Evolutionary conservation across 1,140 invertebrate genomes (phyloP).

Genomic region (Ectropis grisescens): DNA sequence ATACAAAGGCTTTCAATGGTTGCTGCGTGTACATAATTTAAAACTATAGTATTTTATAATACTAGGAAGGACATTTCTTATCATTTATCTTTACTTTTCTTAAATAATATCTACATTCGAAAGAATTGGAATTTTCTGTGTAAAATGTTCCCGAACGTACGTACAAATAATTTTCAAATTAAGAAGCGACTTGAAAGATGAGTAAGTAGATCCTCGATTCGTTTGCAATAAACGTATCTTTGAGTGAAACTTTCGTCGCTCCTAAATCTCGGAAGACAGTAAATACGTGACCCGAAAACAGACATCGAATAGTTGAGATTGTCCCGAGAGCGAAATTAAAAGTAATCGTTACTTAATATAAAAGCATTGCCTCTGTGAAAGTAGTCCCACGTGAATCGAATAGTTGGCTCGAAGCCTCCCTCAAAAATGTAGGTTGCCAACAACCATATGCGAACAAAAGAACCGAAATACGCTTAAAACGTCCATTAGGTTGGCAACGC

Average conservation of each 20-base stretch:
- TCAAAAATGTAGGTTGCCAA: conserved; percentile 8
- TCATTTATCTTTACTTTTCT: no score
- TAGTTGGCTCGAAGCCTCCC: conserved; percentile 6
- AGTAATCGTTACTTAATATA: conserved; percentile 24
- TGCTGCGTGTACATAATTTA: no score
- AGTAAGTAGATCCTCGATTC: no score
- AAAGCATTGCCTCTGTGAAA: conserved; percentile 9
- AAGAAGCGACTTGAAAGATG: no score
- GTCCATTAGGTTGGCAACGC: conserved; percentile 18
- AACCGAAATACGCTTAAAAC: conserved; percentile 17
- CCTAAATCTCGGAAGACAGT: conserved; percentile 15
- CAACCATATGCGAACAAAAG: no score
- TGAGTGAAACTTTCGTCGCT: background rate
- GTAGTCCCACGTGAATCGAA: conserved; percentile 22
- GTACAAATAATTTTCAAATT: no score
- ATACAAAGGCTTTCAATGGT: conserved; percentile 7
- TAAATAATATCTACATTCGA: no score
- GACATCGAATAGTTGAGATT: conserved; percentile 16
- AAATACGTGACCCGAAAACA: conserved; percentile 4
- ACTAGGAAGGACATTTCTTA: no score
- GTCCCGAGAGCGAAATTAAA: conserved; percentile 24
- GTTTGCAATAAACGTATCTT: no score
- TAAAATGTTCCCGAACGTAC: no score
- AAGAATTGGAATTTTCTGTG: no score
- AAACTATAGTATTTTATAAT: no score